Evolutionary conservation across 2,888 invertebrate species (phyloP).

Genomic region (Sipha maydis): DNA sequence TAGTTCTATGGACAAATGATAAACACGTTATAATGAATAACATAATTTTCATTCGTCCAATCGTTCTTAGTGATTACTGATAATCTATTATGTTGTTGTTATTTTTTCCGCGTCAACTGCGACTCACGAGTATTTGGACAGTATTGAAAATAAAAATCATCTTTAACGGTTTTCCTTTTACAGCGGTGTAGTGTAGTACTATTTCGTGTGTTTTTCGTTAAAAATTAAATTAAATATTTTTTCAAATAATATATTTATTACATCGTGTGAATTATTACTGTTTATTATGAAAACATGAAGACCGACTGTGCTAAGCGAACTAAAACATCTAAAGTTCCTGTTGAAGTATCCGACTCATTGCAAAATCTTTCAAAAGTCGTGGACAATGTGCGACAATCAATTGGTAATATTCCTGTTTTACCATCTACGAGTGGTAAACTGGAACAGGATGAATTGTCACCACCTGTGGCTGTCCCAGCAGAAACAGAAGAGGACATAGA

Average conservation of each 20-base stretch:
- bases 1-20: background rate
- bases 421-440: slow-evolving; percentile 37
- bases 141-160: background rate
- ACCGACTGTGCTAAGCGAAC: slow-evolving; percentile 45
- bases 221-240: background rate
- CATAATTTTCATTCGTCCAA: background rate
- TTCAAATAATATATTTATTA: background rate
- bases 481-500: slow-evolving; percentile 39
- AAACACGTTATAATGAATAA: slow-evolving; percentile 18
- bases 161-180: background rate
- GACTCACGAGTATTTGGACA: background rate
- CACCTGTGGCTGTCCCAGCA: slow-evolving; percentile 10
- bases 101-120: background rate
- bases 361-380: slow-evolving; percentile 37
- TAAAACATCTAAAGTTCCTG: slow-evolving; percentile 10
- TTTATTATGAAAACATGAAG: slow-evolving; percentile 57
- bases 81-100: background rate
- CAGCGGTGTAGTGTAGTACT: background rate
- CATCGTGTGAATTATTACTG: background rate
- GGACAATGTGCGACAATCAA: slow-evolving; percentile 44
- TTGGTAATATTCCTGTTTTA: slow-evolving; percentile 37
- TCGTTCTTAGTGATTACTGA: background rate
- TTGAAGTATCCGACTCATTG: slow-evolving; percentile 36
- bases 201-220: background rate
- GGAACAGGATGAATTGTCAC: background rate